Evolutionary conservation across 1,140 invertebrate genomes (phyloP).

Genomic region (Oppia nitens): DNA sequence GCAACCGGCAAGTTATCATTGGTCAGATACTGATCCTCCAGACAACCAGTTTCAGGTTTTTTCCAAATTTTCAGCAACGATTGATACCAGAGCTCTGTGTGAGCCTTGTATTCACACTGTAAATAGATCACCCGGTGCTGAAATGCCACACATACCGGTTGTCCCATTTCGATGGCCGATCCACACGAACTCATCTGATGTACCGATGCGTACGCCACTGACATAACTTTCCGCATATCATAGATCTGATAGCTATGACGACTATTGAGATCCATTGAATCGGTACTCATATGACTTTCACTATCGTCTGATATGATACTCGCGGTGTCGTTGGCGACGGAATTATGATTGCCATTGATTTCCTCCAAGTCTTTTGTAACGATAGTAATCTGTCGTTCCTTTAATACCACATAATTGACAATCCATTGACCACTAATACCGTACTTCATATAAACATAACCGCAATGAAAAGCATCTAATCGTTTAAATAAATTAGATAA

Average conservation of each 20-base stretch:
- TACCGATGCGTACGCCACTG: background rate
- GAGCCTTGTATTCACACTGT: background rate
- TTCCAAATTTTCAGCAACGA: constrained; percentile 7
- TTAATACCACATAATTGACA: background rate
- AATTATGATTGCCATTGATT: background rate
- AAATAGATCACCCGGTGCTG: background rate
- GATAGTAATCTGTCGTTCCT: background rate
- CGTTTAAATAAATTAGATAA: background rate
- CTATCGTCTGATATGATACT: too few relatives aligned
- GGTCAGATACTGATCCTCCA: constrained; percentile 18
- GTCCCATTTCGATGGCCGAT: background rate
- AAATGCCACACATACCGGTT: background rate
- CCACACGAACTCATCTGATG: background rate
- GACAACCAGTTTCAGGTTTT: background rate
- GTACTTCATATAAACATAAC: background rate
- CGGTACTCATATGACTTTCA: background rate
- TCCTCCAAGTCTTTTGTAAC: background rate
- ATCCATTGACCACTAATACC: constrained; percentile 2
- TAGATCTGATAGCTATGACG: background rate
- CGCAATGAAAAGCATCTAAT: background rate
- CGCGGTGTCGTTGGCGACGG: too few relatives aligned
- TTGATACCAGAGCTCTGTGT: constrained; percentile 2
- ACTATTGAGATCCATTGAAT: background rate
- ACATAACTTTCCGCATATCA: constrained; percentile 5
- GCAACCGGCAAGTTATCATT: constrained; percentile 16